Base-by-base conservation (phyloP, 2,113 vertebrate species). In the Lagopus muta region DNA sequence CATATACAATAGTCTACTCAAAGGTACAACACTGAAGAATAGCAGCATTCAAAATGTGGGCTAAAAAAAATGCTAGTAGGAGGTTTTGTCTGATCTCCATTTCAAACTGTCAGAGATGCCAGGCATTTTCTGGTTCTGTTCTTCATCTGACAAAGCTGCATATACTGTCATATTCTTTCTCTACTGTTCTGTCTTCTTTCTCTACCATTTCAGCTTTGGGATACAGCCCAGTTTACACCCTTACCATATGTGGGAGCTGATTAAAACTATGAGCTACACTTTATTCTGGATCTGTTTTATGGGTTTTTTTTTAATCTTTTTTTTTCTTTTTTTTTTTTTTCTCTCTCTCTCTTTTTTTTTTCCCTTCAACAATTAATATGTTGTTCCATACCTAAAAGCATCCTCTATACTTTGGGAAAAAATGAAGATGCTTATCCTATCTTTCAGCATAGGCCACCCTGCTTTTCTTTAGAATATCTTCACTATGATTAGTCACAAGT, bases 391-490 rank as follows among this genome's bases (percentile, higher is more conserved):
- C 8, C 45, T 80, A 77, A 80, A 74, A 89, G 8, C 17, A 58
- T 73, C 13, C 3, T 58, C 4, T 60, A 8, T 36, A 58, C 6
- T 66, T 79, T 27, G 40, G 40, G 82, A 7, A 64, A 50, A 88
- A 86, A 72, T 19, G 1, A 25, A 83, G 42, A 71, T 6, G 18
- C 82, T 82, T 69, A 40, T 62, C 27, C 10, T 82, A 8, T 21
- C n/a, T 8, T 73, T 58, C 69, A 76, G 17, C 1, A 0, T 28
- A 70, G 36, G 50, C 14, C 32, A 55, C 25, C 5, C 4, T n/a
- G 6, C 3, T 72, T 90, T 89, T 81, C 76, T 79, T 91, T 82
- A 91, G 69, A 88, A 87, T 50, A 19, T 34, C 30, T 82, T 85
- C 58, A 55, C 27, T 80, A 13, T n/a, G 28, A 42, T 88, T 88